Conservation (phyloP, 2,888 invertebrate species). For the Cepaea hortensis region DNA sequence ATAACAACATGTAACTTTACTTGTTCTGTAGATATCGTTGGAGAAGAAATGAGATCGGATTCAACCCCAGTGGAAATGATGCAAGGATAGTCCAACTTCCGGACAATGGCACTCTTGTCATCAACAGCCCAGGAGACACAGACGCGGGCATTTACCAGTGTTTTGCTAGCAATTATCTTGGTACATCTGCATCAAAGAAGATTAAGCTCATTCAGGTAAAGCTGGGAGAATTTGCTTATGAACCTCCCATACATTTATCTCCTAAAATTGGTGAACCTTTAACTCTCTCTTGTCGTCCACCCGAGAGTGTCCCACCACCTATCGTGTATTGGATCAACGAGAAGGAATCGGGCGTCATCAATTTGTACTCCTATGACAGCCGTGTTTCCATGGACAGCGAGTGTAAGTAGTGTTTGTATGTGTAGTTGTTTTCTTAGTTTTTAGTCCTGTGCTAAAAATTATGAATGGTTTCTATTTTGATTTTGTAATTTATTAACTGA, state of each 20-base stretch:
- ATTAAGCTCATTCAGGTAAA: slow-evolving; percentile 67
- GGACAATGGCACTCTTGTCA: slow-evolving; percentile 86
- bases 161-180: slow-evolving; percentile 94
- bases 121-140: slow-evolving; percentile 81
- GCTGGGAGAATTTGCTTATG: slow-evolving; percentile 58
- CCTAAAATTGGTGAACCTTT: slow-evolving; percentile 89
- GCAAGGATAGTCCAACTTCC: slow-evolving; percentile 95
- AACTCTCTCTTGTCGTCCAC: slow-evolving; percentile 92
- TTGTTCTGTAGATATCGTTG: slow-evolving; percentile 81
- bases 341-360: slow-evolving; percentile 70
- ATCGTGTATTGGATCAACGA: slow-evolving; percentile 95
- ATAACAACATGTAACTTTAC: neutral
- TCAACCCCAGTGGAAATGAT: slow-evolving; percentile 95
- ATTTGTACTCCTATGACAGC: slow-evolving; percentile 79
- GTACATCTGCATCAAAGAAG: slow-evolving; percentile 88
- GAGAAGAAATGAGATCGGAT: slow-evolving; percentile 96
- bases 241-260: neutral
- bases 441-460: neutral
- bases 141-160: slow-evolving; percentile 97
- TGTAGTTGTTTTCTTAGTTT: neutral
- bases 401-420: slow-evolving; percentile 56
- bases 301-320: slow-evolving; percentile 96
- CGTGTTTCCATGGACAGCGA: slow-evolving; percentile 96
- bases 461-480: neutral
- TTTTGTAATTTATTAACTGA: neutral